phyloP scores from a whole-genome alignment of 2,797 vertebrate species.

The Peromyscus eremicus region DNA sequence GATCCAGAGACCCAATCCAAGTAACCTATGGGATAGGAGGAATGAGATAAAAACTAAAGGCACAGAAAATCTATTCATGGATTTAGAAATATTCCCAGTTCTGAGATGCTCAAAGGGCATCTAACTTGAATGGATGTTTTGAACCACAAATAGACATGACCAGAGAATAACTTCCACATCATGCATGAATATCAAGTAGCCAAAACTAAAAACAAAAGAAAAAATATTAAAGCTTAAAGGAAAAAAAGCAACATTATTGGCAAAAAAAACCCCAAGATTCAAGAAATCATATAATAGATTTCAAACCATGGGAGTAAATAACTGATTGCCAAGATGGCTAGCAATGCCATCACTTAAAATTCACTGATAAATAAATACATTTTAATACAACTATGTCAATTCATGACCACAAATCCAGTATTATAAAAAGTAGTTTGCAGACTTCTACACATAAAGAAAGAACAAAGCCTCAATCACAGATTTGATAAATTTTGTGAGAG shows the following conservation, averaged over 20 bases:
- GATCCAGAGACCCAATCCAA: neutral
- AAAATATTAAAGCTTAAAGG: neutral
- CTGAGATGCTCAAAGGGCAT: neutral
- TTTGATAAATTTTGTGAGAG: neutral
- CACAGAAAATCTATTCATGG: neutral
- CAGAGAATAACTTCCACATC: neutral
- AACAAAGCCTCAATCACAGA: too few species aligned
- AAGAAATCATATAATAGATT: neutral
- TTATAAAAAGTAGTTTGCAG: neutral
- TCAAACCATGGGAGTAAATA: neutral
- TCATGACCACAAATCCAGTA: neutral
- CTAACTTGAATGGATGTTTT: neutral
- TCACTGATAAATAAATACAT: neutral
- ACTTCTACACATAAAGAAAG: neutral
- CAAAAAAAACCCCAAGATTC: neutral
- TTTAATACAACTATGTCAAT: neutral
- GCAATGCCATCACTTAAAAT: neutral
- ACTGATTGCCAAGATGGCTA: neutral
- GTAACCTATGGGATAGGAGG: neutral
- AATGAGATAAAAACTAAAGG: neutral
- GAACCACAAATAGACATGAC: neutral
- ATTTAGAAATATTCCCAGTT: neutral
- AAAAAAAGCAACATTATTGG: neutral
- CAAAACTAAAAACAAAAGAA: neutral
- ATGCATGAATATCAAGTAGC: neutral